Conservation (phyloP, 2,888 invertebrate genomes). For the Eupithecia dodoneata region DNA sequence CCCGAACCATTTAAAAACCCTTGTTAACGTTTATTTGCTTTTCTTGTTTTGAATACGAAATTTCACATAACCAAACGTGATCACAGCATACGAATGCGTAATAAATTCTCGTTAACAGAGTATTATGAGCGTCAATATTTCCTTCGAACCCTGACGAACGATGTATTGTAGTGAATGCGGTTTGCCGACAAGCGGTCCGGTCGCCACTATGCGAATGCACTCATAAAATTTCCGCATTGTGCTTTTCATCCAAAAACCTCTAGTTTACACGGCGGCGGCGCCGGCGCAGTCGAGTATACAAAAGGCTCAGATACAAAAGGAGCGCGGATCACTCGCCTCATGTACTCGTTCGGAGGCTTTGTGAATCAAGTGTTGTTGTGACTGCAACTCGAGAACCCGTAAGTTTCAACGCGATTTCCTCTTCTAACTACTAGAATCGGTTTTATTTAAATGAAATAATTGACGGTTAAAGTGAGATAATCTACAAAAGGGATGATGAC, state of each 20-base stretch:
- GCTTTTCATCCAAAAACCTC: slow-evolving; percentile 68
- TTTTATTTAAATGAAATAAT: not conserved
- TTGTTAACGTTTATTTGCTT: slow-evolving; percentile 32
- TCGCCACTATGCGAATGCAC: slow-evolving; percentile 69
- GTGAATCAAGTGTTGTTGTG: slow-evolving; percentile 39
- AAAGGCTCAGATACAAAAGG: slow-evolving; percentile 62
- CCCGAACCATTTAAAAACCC: slow-evolving; percentile 16
- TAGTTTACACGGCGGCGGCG: slow-evolving; percentile 48
- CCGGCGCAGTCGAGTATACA: slow-evolving; percentile 51
- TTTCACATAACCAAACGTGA: slow-evolving; percentile 39
- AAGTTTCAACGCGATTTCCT: slow-evolving; percentile 31
- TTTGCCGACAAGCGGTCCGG: slow-evolving; percentile 55
- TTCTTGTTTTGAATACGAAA: slow-evolving; percentile 34
- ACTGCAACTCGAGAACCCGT: slow-evolving; percentile 30
- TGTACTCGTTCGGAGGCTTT: slow-evolving; percentile 53
- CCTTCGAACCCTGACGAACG: slow-evolving; percentile 78
- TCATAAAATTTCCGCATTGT: slow-evolving; percentile 73
- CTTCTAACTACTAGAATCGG: not conserved
- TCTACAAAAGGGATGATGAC: slow-evolving; percentile 1
- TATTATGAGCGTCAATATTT: slow-evolving; percentile 59
- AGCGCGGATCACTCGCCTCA: slow-evolving; percentile 43
- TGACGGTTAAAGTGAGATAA: not conserved
- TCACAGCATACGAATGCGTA: slow-evolving; percentile 38
- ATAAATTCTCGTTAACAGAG: slow-evolving; percentile 46
- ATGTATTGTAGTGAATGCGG: slow-evolving; percentile 66